Conservation (phyloP, 2,888 invertebrate species). For the Calameuta idolon region DNA sequence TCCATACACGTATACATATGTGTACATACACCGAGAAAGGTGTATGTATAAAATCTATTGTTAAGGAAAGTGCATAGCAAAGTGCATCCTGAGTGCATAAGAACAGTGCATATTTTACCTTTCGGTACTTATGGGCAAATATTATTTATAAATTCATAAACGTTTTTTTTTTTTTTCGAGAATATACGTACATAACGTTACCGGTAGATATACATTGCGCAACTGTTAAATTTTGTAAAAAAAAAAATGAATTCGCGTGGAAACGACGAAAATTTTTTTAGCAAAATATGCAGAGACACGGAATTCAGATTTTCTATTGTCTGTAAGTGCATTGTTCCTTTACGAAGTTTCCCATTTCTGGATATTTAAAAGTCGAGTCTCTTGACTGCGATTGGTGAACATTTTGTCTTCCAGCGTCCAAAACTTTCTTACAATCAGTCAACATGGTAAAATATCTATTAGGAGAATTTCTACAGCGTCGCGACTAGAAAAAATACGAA, state of each 20-base stretch:
- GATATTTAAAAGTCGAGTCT: no score
- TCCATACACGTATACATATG: no score
- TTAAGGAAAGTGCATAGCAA: not conserved
- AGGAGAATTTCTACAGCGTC: no score
- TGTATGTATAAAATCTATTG: not conserved
- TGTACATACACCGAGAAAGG: no score
- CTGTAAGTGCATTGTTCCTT: no score
- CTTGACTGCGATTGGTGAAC: no score
- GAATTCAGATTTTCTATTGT: no score
- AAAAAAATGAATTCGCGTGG: not conserved
- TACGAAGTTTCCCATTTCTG: no score
- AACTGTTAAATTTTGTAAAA: not conserved
- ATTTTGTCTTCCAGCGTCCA: no score
- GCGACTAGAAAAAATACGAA: not conserved
- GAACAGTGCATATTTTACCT: not conserved
- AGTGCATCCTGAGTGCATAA: not conserved
- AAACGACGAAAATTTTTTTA: not conserved
- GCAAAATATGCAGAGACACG: not conserved
- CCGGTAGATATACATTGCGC: not conserved
- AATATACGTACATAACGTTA: not conserved
- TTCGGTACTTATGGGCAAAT: not conserved
- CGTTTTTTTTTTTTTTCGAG: not conserved
- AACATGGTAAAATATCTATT: not conserved
- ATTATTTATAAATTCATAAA: no score
- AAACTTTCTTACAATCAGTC: not conserved